Conservation (phyloP, 2,113 vertebrate genomes). For the Gopherus flavomarginatus region DNA sequence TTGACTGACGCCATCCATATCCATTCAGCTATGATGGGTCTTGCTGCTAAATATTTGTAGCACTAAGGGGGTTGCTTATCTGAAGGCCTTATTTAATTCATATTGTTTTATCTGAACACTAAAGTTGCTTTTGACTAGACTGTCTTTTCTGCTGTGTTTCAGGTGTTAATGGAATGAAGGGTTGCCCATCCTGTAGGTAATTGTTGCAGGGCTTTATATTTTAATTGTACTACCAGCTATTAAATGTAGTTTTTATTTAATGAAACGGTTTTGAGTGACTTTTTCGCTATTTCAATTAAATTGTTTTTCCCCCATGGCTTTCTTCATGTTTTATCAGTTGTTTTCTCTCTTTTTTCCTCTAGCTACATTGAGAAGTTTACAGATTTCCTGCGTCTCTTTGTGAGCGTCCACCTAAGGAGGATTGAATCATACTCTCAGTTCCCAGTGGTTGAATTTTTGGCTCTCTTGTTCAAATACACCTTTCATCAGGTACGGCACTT, state of each 20-base stretch:
- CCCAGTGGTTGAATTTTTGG: constrained; percentile 95
- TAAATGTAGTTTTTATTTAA: constrained; percentile 42
- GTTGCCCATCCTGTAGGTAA: constrained; percentile 82
- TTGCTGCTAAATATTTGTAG: constrained; percentile 3
- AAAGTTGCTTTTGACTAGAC: constrained; percentile 78
- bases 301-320: not conserved
- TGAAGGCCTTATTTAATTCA: constrained; percentile 25
- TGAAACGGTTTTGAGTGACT: constrained; percentile 51
- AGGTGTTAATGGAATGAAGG: constrained; percentile 80
- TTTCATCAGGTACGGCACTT: constrained; percentile 93
- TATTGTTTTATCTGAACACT: constrained; percentile 47
- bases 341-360: constrained; percentile 57
- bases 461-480: constrained; percentile 96
- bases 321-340: not conserved
- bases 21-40: not conserved
- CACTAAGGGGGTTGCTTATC: not conserved
- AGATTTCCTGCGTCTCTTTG: constrained; percentile 96
- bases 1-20: not conserved
- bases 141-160: constrained; percentile 82
- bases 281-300: constrained; percentile 16
- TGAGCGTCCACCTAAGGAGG: constrained; percentile 94
- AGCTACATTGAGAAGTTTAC: constrained; percentile 99
- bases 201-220: constrained; percentile 78
- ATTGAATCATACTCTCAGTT: constrained; percentile 97
- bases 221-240: constrained; percentile 56